A percentile compares a stretch with the other conserved stretches of the same genome.
phyloP scores from a whole-genome alignment of 2,888 invertebrate species.

The Sialis fuliginosa region DNA sequence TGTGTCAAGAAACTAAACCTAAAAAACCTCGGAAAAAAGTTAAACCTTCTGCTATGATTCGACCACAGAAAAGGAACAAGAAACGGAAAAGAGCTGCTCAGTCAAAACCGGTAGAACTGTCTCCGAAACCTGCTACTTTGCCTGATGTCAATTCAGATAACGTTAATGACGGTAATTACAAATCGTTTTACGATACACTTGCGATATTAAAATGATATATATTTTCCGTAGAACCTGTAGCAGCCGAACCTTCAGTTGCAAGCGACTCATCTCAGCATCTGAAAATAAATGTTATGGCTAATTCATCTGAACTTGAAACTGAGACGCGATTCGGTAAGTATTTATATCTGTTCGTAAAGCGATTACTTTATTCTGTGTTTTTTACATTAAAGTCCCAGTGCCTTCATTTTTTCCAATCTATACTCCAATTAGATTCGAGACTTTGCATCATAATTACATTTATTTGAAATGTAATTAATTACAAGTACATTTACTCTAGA shows the following conservation, averaged over 20 bases:
- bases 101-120: too few species aligned
- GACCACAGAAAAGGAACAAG: slow-evolving; percentile 36
- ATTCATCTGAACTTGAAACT: slow-evolving; percentile 32
- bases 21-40: slow-evolving; percentile 45
- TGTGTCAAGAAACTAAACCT: slow-evolving; percentile 58
- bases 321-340: slow-evolving; percentile 24
- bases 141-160: too few species aligned
- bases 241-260: slow-evolving; percentile 31
- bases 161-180: too few species aligned
- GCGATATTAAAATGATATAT: background rate
- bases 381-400: too few species aligned
- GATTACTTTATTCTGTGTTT: background rate
- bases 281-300: slow-evolving; percentile 37
- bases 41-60: slow-evolving; percentile 33
- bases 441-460: too few species aligned
- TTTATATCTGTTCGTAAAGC: slow-evolving; percentile 3
- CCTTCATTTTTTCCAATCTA: too few species aligned
- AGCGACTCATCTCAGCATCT: slow-evolving; percentile 46
- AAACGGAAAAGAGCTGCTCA: slow-evolving; percentile 24
- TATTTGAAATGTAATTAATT: too few species aligned
- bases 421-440: too few species aligned
- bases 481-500: too few species aligned
- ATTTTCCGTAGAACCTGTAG: background rate
- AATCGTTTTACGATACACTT: too few species aligned
- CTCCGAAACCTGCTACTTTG: too few species aligned